Percentiles rank a stretch among this genome's conserved stretches.
phyloP scores from a whole-genome alignment of 1,140 invertebrate species.

The Cataglyphis hispanica region DNA sequence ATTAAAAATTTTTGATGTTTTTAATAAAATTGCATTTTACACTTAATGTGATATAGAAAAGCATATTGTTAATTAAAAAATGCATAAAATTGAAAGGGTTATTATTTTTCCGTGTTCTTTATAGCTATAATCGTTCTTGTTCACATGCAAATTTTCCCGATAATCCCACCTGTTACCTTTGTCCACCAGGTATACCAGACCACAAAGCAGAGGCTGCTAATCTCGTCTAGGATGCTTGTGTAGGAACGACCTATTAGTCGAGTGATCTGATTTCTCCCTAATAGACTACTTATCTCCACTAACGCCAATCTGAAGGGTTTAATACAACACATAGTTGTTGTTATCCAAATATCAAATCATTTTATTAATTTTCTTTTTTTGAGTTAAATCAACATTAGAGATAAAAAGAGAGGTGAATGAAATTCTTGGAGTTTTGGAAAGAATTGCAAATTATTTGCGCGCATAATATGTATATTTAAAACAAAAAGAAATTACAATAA shows the following conservation, averaged over 20 bases:
- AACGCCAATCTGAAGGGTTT: constrained; percentile 44
- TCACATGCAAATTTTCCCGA: constrained; percentile 61
- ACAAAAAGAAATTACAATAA: background rate
- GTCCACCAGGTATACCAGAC: constrained; percentile 49
- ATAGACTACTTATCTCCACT: constrained; percentile 54
- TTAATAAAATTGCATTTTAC: background rate
- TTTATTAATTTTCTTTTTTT: background rate
- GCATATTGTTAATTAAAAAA: background rate
- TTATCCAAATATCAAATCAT: constrained; percentile 23
- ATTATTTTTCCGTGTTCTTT: constrained; percentile 22
- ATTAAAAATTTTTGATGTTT: background rate
- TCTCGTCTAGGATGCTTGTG: constrained; percentile 53
- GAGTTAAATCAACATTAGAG: background rate
- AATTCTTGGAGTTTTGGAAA: background rate
- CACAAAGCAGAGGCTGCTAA: constrained; percentile 57
- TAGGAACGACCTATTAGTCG: constrained; percentile 61
- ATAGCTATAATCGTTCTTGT: constrained; percentile 6
- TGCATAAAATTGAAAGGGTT: background rate
- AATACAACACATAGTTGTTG: constrained; percentile 16
- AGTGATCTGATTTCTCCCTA: constrained; percentile 63
- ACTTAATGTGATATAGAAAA: background rate
- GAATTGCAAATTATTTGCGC: background rate
- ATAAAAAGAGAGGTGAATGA: background rate
- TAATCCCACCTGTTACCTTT: constrained; percentile 63
- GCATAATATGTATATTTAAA: background rate